These are phyloP conservation scores for Cyanoliseus patagonus DNA, from an alignment of 2,113 vertebrate genomes.

Conservation along the genomic window DNA sequence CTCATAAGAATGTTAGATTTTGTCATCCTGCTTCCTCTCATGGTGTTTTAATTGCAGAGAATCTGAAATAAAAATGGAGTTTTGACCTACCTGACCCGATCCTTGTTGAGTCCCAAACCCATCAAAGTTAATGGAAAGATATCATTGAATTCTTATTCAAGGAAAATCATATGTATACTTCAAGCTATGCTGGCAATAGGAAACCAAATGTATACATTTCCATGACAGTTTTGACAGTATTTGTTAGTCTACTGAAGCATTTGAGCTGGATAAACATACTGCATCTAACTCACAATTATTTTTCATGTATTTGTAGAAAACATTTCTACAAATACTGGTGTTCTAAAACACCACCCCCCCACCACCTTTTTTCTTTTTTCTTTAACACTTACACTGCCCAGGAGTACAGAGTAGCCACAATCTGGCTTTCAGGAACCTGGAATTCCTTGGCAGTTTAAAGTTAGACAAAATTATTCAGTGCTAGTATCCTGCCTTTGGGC, in stretches of 20 bases:
- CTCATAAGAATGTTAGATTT: conserved; percentile 51
- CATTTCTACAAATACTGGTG: neutral
- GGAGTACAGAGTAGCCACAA: neutral
- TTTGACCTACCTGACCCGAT: neutral
- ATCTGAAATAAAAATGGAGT: conserved; percentile 19
- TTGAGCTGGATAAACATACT: neutral
- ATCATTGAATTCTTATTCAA: neutral
- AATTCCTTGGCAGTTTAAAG: neutral
- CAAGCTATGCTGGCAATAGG: neutral
- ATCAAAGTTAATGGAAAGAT: neutral
- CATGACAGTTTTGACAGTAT: neutral
- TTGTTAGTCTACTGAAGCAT: neutral
- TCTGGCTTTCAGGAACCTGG: neutral
- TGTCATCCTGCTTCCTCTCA: conserved; percentile 9
- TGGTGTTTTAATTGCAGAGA: neutral
- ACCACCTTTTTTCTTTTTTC: neutral
- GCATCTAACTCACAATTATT: neutral
- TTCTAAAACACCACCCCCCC: neutral
- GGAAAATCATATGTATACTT: neutral
- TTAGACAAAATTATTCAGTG: neutral
- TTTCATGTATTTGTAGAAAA: neutral
- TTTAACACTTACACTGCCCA: neutral
- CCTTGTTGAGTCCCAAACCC: neutral
- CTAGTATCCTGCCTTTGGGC: neutral
- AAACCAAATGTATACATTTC: neutral